Evolutionary conservation across 2,888 invertebrate species (phyloP), one percentile per base, ranked within the genome.

Genomic region (Spilosoma lubricipeda): DNA sequence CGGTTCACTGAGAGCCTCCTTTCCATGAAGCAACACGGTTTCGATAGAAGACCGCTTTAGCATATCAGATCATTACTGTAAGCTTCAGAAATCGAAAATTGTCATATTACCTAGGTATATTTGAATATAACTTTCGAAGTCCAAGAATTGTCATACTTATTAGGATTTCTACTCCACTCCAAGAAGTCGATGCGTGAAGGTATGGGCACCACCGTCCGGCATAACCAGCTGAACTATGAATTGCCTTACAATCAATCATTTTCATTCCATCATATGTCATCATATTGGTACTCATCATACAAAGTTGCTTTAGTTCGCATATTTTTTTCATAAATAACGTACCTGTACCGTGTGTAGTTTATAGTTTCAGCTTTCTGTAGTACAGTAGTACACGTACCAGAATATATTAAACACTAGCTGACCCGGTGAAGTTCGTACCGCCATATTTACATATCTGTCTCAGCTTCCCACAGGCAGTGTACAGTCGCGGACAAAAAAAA

Each of bases 11-110:
- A 69, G 76, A 45, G 63, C 72, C 67, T 70, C 73, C 74, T 76
- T 45, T 70, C 27, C 81, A 75, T 75, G 80, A 82, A 80, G 80
- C 80, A 78, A 72, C 77, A 74, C 78, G 70, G 77, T 82, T 84
- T 82, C 80, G 80, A 76, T 78, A 78, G 79, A 77, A 81, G 80
- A 83, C 81, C 76, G 76, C 82, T 76, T 85, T 85, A n/a, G 70
- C 27, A 33, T 39, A 20, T 70, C 39, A 59, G 59, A 52, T 56
- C 52, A 52, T 15, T 36, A 3, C 27, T 15, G 27, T 15, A 59
- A 59, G 27, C 4, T 59, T 1, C 59, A 27, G 15, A 59, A 27
- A 27, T 59, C 15, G 59, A 15, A 59, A 59, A 27, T 59, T 27
- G 56, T 27, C 56, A n/a, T 56, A n/a, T 52, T 36, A 36, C 36